Conservation (phyloP, 2,113 vertebrate genomes). For the Pseudopodoces humilis region DNA sequence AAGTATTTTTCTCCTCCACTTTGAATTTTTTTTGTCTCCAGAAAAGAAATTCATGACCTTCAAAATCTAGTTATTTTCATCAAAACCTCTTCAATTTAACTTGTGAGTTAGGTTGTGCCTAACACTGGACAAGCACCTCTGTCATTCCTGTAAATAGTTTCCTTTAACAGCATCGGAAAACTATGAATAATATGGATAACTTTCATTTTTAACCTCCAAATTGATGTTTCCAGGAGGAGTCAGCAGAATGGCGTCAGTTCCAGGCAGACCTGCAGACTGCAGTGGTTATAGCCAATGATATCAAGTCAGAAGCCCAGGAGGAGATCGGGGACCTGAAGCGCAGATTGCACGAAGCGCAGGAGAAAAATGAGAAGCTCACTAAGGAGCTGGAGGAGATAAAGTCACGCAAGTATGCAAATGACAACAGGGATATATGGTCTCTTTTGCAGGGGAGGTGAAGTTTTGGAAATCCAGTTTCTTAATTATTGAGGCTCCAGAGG, state of each 20-base stretch:
- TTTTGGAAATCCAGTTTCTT: not conserved
- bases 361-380: constrained; percentile 91
- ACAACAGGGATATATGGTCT: not conserved
- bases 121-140: not conserved
- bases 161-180: not conserved
- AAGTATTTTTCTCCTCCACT: not conserved
- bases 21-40: not conserved
- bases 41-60: not conserved
- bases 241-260: constrained; percentile 96
- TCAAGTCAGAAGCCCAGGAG: constrained; percentile 95
- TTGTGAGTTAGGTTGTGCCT: not conserved
- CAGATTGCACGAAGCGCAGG: constrained; percentile 86
- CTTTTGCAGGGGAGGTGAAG: no score
- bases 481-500: not conserved
- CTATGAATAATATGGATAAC: not conserved
- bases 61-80: not conserved
- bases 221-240: constrained; percentile 82
- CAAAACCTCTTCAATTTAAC: not conserved
- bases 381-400: constrained; percentile 94
- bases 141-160: not conserved
- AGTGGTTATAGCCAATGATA: constrained; percentile 95
- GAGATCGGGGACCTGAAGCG: constrained; percentile 94
- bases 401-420: constrained; percentile 87
- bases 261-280: constrained; percentile 95
- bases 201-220: not conserved